Evolutionary conservation across 2,888 invertebrate genomes (phyloP).

Genomic region (Cantharis nigra): DNA sequence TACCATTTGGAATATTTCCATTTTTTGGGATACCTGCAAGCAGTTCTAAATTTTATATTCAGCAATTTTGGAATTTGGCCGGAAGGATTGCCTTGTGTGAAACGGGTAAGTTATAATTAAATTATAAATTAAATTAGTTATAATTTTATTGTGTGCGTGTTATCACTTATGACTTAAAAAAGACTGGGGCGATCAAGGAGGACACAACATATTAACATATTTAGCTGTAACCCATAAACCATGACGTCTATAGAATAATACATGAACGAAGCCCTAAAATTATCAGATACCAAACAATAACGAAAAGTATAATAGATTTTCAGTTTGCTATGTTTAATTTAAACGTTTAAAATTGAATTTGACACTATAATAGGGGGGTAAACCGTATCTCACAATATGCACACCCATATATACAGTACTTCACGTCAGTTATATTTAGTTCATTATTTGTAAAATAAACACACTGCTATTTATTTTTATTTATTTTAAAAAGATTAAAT

Average conservation of each 20-base stretch:
- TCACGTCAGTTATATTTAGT: not conserved
- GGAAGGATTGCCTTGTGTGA: too few relatives aligned
- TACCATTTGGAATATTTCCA: too few relatives aligned
- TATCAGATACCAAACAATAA: constrained; percentile 24
- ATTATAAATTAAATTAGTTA: not conserved
- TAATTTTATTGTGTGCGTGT: not conserved
- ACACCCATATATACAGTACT: constrained; percentile 21
- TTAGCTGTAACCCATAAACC: not conserved
- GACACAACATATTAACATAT: not conserved
- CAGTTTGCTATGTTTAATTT: constrained; percentile 27
- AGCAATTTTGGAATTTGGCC: not conserved
- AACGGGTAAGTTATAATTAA: not conserved
- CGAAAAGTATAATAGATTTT: constrained; percentile 20
- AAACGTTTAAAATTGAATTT: constrained; percentile 27
- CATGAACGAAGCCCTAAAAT: constrained; percentile 15
- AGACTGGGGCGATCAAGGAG: too few relatives aligned
- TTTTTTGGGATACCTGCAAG: too few relatives aligned
- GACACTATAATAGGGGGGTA: constrained; percentile 26
- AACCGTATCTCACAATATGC: constrained; percentile 18
- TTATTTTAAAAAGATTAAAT: not conserved
- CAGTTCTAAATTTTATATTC: not conserved
- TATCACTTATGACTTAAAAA: not conserved
- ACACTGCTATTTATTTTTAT: not conserved
- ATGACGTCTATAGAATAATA: constrained; percentile 4
- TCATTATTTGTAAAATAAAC: not conserved